Percentiles rank a stretch among this genome's conserved stretches.
Conservation (phyloP, 2,888 invertebrate species). For the Bellardia pandia region DNA sequence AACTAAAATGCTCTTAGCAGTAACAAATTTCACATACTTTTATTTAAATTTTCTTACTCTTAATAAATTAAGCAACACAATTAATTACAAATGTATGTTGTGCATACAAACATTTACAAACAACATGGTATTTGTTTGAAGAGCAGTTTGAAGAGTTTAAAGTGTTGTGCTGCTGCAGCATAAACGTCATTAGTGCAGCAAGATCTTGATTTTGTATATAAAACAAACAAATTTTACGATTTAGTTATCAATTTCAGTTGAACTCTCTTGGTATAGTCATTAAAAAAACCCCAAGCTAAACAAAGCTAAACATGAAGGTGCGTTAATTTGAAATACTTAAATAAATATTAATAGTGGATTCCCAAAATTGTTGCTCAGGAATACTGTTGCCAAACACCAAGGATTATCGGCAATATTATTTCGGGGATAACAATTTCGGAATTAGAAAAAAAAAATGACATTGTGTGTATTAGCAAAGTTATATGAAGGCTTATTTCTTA, state of each 20-base stretch:
- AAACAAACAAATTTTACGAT: constrained; percentile 4
- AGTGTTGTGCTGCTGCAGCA: background rate
- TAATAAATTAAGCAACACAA: background rate
- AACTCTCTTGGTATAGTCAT: constrained; percentile 47
- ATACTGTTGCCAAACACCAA: constrained; percentile 39
- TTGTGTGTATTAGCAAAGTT: too few relatives aligned
- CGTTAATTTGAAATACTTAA: constrained; percentile 5
- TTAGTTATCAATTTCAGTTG: constrained; percentile 59
- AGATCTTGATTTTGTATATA: constrained; percentile 52
- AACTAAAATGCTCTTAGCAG: background rate
- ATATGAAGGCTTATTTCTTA: too few relatives aligned
- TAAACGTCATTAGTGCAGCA: background rate
- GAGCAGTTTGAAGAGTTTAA: background rate
- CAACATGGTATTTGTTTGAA: background rate
- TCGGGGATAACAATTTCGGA: background rate
- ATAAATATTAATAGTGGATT: background rate
- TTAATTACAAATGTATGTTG: background rate
- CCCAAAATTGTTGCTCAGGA: background rate
- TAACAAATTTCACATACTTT: background rate
- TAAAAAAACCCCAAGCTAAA: constrained; percentile 28
- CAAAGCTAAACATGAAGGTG: constrained; percentile 65
- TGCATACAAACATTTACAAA: background rate
- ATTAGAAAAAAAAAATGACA: background rate
- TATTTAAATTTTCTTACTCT: background rate
- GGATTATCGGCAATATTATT: constrained; percentile 48